Conservation (phyloP, 2,888 invertebrate species). For the Parelbella ahira region DNA sequence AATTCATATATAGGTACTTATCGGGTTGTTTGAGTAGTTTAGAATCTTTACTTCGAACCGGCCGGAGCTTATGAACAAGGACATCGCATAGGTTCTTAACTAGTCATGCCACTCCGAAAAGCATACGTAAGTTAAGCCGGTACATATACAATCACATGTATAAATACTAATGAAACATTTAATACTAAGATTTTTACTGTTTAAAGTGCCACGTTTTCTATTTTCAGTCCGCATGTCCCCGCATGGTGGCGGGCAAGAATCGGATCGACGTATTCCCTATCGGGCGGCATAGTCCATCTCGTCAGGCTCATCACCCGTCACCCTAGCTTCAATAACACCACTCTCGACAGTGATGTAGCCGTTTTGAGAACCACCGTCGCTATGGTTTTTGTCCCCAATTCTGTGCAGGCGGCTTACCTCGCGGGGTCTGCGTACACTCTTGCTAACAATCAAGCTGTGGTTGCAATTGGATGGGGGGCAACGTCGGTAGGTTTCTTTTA, state of each 20-base stretch:
- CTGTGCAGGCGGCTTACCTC: slow-evolving; percentile 44
- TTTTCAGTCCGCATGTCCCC: slow-evolving; percentile 41
- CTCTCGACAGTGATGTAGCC: slow-evolving; percentile 48
- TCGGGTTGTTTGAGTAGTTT: too few relatives aligned
- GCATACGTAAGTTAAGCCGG: too few relatives aligned
- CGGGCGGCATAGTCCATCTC: slow-evolving; percentile 45
- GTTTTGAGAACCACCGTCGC: slow-evolving; percentile 45
- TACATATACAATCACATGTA: too few relatives aligned
- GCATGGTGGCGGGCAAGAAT: slow-evolving; percentile 56
- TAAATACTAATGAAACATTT: too few relatives aligned
- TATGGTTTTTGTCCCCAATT: slow-evolving; percentile 36
- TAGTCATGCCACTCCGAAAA: too few relatives aligned
- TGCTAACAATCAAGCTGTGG: slow-evolving; percentile 38
- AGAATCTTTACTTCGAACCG: too few relatives aligned
- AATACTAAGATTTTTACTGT: too few relatives aligned
- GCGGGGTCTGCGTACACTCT: slow-evolving; percentile 45
- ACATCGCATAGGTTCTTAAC: too few relatives aligned
- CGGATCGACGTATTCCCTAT: slow-evolving; percentile 45
- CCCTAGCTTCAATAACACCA: slow-evolving; percentile 40
- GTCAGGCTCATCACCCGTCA: slow-evolving; percentile 47
- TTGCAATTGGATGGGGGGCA: slow-evolving; percentile 62
- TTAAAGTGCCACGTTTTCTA: too few relatives aligned
- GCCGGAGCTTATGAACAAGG: too few relatives aligned
- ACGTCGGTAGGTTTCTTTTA: slow-evolving; percentile 40
- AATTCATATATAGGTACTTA: too few relatives aligned